These are phyloP conservation scores for Sternarchorhynchus goeldii DNA, from an alignment of 2,797 vertebrate genomes.

Conservation along the genomic window DNA sequence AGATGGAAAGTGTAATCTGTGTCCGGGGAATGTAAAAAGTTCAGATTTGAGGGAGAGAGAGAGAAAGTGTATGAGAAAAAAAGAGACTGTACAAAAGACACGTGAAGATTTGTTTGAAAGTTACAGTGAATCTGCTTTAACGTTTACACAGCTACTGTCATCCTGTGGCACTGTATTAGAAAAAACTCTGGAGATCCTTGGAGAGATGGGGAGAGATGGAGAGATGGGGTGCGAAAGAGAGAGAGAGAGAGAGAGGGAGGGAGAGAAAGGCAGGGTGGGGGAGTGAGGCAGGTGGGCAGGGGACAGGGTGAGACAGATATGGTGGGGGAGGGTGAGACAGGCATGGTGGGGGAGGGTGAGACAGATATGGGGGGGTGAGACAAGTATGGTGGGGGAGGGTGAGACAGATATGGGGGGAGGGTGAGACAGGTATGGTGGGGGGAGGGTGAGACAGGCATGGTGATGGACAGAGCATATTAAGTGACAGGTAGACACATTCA, in stretches of 20 bases:
- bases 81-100: background rate
- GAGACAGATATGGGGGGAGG: no score
- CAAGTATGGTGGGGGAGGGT: no score
- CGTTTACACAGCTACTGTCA: slow-evolving; percentile 33
- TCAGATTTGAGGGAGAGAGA: background rate
- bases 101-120: slow-evolving; percentile 1
- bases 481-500: no score
- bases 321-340: background rate
- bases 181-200: background rate
- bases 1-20: slow-evolving; percentile 19
- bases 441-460: no score
- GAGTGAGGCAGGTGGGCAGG: background rate
- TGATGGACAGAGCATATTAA: no score
- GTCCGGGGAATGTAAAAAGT: background rate
- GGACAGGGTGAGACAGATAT: background rate
- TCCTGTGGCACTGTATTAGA: slow-evolving; percentile 10
- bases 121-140: slow-evolving; percentile 7
- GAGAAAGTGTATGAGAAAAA: background rate
- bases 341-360: no score
- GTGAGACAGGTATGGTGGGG: no score
- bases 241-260: background rate
- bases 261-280: background rate
- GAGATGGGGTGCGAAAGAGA: background rate
- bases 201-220: slow-evolving; percentile 4
- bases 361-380: no score